phyloP scores from a whole-genome alignment of 2,113 vertebrate species.

The Telmatochromis brachygnathus region DNA sequence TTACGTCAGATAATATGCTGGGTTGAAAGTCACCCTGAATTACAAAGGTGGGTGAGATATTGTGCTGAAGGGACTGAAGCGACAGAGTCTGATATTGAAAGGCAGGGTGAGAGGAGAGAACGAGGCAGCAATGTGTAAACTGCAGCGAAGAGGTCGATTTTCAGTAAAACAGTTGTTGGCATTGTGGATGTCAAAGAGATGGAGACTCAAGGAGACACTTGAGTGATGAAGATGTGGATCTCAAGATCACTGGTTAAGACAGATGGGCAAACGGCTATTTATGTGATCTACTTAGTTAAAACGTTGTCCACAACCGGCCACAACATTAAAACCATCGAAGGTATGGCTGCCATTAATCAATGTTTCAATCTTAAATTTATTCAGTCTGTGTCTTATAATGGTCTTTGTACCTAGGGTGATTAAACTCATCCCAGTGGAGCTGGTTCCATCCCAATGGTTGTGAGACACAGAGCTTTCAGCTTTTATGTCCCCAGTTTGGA shows the following conservation, averaged over 20 bases:
- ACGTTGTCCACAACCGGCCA: accelerated
- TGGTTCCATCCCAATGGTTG: not conserved
- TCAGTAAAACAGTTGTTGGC: not conserved
- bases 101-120: not conserved
- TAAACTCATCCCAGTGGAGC: not conserved
- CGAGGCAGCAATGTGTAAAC: not conserved
- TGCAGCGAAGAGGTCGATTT: not conserved
- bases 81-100: not conserved
- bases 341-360: too few species aligned
- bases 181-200: not conserved
- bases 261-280: accelerated
- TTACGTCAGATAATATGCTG: not conserved
- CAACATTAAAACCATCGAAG: not conserved
- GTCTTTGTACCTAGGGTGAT: not conserved
- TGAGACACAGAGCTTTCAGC: not conserved
- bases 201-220: not conserved
- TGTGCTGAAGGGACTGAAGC: not conserved
- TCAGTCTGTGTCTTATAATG: not conserved
- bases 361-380: not conserved
- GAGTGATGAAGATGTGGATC: not conserved
- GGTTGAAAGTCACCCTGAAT: conserved; percentile 30
- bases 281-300: not conserved
- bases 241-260: not conserved
- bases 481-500: not conserved
- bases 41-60: not conserved